Percentiles rank a stretch among this genome's conserved stretches.
phyloP scores from a whole-genome alignment of 2,797 vertebrate genomes.

The Leuciscus waleckii region DNA sequence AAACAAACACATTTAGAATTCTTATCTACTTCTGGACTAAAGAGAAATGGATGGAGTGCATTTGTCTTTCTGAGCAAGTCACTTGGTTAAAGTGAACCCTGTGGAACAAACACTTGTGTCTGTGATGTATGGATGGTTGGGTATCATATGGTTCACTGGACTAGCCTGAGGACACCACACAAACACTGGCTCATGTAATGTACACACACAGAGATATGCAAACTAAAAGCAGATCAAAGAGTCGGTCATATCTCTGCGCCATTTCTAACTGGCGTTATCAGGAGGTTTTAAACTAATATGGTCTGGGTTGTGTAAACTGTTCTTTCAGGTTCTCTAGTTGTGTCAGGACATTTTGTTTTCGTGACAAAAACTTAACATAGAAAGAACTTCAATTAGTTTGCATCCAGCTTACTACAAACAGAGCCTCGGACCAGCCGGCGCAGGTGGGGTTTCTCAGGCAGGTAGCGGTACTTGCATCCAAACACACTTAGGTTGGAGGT shows the following conservation, averaged over 20 bases:
- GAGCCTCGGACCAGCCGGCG: slow-evolving; percentile 94
- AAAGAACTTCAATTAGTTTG: background rate
- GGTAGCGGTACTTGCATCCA: slow-evolving; percentile 99
- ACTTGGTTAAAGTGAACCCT: background rate
- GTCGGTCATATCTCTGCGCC: background rate
- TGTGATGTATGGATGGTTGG: slow-evolving; percentile 18
- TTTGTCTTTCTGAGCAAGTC: slow-evolving; percentile 10
- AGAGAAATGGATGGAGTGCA: slow-evolving; percentile 15
- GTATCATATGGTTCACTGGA: slow-evolving; percentile 3
- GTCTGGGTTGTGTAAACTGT: background rate
- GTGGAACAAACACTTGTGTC: slow-evolving; percentile 16
- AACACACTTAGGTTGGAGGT: slow-evolving; percentile 99
- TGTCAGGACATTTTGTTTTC: background rate
- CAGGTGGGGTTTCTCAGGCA: slow-evolving; percentile 95
- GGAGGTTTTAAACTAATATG: background rate
- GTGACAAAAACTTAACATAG: background rate
- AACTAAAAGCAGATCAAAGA: slow-evolving; percentile 22
- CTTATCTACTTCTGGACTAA: slow-evolving; percentile 8
- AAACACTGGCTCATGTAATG: background rate
- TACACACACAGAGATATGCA: slow-evolving; percentile 18
- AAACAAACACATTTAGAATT: slow-evolving; percentile 26
- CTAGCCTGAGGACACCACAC: slow-evolving; percentile 11
- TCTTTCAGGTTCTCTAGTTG: background rate
- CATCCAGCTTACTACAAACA: slow-evolving; percentile 88
- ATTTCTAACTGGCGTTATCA: background rate